Evolutionary conservation across 2,888 invertebrate species (phyloP).

Genomic region (Acrobasis repandana): DNA sequence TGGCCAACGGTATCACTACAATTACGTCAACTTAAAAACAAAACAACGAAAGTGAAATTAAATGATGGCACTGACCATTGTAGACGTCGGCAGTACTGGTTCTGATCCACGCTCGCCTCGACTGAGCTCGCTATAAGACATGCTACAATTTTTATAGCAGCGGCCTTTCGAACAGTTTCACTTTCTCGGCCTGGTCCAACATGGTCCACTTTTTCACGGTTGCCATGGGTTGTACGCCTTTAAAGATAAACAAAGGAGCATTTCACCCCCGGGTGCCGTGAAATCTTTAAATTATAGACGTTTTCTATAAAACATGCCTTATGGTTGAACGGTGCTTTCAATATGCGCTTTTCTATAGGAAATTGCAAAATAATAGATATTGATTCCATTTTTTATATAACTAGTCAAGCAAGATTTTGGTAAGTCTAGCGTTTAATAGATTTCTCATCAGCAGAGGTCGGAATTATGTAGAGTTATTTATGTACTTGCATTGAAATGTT

Average conservation of each 20-base stretch:
- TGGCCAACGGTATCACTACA: slow-evolving; percentile 23
- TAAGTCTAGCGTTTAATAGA: too few species aligned
- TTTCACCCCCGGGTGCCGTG: slow-evolving; percentile 36
- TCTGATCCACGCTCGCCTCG: slow-evolving; percentile 54
- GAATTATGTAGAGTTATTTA: too few species aligned
- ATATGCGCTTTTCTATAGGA: not conserved
- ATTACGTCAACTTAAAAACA: slow-evolving; percentile 45
- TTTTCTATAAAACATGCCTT: not conserved
- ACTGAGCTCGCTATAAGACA: slow-evolving; percentile 61
- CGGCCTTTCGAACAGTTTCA: slow-evolving; percentile 70
- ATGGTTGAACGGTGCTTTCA: not conserved
- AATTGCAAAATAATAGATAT: slow-evolving; percentile 9
- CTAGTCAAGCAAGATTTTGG: too few species aligned
- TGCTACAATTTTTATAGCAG: slow-evolving; percentile 75
- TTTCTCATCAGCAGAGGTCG: too few species aligned
- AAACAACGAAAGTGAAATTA: slow-evolving; percentile 58
- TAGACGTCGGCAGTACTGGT: slow-evolving; percentile 50
- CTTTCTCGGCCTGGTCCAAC: slow-evolving; percentile 68
- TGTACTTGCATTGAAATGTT: too few species aligned
- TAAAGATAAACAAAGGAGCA: slow-evolving; percentile 62
- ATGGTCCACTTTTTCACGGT: slow-evolving; percentile 72
- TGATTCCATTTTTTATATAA: not conserved
- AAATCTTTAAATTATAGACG: slow-evolving; percentile 18
- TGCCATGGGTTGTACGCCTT: slow-evolving; percentile 47
- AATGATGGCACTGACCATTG: slow-evolving; percentile 68